phyloP scores from a whole-genome alignment of 2,797 vertebrate genomes.

The Leuciscus waleckii region DNA sequence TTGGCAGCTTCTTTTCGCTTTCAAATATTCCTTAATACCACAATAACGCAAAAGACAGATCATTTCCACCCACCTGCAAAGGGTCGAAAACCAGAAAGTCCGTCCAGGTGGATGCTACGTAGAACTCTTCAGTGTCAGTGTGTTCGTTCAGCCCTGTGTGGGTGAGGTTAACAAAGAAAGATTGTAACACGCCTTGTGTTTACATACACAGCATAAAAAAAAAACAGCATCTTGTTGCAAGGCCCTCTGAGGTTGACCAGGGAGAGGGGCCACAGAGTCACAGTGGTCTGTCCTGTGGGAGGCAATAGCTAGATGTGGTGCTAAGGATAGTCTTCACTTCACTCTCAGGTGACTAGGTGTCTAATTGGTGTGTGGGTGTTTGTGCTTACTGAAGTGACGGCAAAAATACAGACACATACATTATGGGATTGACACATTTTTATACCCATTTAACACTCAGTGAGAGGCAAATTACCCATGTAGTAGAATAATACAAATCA shows the following conservation, averaged over 20 bases:
- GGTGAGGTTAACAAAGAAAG: constrained; percentile 41
- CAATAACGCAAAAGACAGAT: neutral
- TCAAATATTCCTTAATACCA: neutral
- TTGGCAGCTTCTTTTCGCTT: neutral
- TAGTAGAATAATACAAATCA: constrained; percentile 4
- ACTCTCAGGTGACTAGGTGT: constrained; percentile 46
- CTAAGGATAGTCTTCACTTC: constrained; percentile 49
- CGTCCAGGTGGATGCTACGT: constrained; percentile 84
- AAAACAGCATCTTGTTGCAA: constrained; percentile 52
- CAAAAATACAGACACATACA: constrained; percentile 43
- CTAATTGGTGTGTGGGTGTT: constrained; percentile 52
- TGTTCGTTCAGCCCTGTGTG: constrained; percentile 77
- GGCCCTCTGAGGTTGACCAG: constrained; percentile 57
- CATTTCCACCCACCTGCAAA: constrained; percentile 78
- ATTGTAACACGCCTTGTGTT: constrained; percentile 29
- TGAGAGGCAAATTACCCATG: neutral
- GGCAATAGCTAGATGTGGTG: constrained; percentile 25
- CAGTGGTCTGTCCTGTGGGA: constrained; percentile 47
- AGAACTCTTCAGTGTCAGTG: constrained; percentile 79
- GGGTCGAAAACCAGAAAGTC: constrained; percentile 88
- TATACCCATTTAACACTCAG: constrained; percentile 1
- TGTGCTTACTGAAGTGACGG: constrained; percentile 24
- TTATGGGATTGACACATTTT: constrained; percentile 26
- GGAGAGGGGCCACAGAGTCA: constrained; percentile 40
- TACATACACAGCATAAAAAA: constrained; percentile 13